Conservation (phyloP, 2,888 invertebrate genomes). For the Serrognathus titanus region DNA sequence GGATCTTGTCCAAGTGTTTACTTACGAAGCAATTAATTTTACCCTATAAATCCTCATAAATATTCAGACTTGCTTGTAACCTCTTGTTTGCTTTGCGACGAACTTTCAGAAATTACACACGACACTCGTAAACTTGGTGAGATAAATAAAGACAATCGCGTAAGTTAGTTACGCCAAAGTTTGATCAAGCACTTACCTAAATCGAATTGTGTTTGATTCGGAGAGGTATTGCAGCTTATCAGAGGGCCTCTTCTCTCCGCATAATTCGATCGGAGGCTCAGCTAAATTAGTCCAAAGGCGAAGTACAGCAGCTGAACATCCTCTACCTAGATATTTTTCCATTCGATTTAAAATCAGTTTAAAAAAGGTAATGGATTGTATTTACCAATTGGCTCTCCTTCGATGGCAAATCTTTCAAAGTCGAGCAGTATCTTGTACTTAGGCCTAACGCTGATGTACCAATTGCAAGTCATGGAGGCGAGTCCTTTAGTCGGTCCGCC, state of each 20-base stretch:
- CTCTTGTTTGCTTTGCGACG: too few relatives aligned
- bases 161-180: too few relatives aligned
- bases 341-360: not conserved
- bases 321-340: slow-evolving; percentile 61
- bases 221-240: slow-evolving; percentile 84
- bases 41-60: too few relatives aligned
- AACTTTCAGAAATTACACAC: too few relatives aligned
- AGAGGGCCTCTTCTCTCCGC: slow-evolving; percentile 75
- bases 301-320: slow-evolving; percentile 88
- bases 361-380: slow-evolving; percentile 11
- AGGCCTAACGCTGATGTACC: slow-evolving; percentile 88
- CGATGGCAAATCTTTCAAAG: slow-evolving; percentile 88
- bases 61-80: too few relatives aligned
- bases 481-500: slow-evolving; percentile 74
- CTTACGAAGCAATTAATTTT: too few relatives aligned
- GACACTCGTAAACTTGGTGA: too few relatives aligned
- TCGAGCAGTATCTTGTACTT: slow-evolving; percentile 86
- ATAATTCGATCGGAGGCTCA: slow-evolving; percentile 80
- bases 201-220: slow-evolving; percentile 78
- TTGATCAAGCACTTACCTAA: slow-evolving; percentile 61
- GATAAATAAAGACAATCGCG: too few relatives aligned
- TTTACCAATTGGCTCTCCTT: slow-evolving; percentile 85
- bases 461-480: slow-evolving; percentile 90
- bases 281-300: slow-evolving; percentile 83
- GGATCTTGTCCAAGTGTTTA: too few relatives aligned